Base-by-base conservation (phyloP, 2,113 vertebrate species). In the Calidris pygmaea region DNA sequence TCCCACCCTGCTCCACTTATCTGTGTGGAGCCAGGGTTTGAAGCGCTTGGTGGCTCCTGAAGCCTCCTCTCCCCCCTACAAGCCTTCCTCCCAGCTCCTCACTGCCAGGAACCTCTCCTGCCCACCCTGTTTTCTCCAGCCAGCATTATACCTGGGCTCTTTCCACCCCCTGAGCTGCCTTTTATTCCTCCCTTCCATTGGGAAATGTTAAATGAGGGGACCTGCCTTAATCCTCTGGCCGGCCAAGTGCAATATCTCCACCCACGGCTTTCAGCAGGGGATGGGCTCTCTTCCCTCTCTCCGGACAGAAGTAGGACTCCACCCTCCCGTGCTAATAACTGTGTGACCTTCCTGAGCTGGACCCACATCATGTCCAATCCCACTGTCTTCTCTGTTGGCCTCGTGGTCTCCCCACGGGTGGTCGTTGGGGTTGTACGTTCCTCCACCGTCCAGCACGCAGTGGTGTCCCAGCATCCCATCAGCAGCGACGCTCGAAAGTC, bases 251-350 rank as follows among this genome's bases (percentile, higher is more conserved):
- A 94, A 90, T 66, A 93, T 0, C 4, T 94, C 88, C 87, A 74
- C 95, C 90, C 88, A 67, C 59, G 35, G 87, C 55, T 88, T 93
- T 91, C 90, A 62, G 96, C 91, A 92, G 96, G 92, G 63, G 37
- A 71, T 43, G 93, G 72, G 85, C 78, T 95, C 45, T 55, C 75
- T 92, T 72, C 90, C 79, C 89, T 94, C 63, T 77, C 90, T 85
- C 68, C 0, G 53, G 67, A 67, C 87, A 88, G 48, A 70, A 59
- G 56, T 1, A 56, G 58, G 45, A 41, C 93, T 93, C 94, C 94
- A 89, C 95, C 93, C 84, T 87, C 59, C 81, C 0, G 0, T 81
- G 60, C 59, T 92, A n/a, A 37, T 23, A 29, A 48, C 65, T 63
- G 11, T 52, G 53, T 86, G 90, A 90, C 68, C 56, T 93, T 77